Percentiles rank a stretch among this genome's conserved stretches.
phyloP scores from a whole-genome alignment of 1,140 invertebrate genomes.

The Ceratitis capitata region DNA sequence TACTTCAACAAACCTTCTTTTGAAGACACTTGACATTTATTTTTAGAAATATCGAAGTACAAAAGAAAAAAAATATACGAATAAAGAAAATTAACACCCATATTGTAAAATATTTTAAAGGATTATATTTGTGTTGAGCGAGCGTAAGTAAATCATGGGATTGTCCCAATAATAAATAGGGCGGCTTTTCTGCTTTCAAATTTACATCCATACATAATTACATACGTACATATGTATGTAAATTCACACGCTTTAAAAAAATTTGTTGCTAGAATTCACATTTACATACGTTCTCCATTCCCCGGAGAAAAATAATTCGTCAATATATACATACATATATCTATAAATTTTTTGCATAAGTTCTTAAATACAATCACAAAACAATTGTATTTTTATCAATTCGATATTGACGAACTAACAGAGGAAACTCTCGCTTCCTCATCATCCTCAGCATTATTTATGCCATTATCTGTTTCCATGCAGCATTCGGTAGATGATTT shows the following conservation, averaged over 20 bases:
- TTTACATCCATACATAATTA: not conserved
- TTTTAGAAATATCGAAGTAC: not conserved
- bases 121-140: not conserved
- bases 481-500: not conserved
- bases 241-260: too few species aligned
- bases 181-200: not conserved
- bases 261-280: not conserved
- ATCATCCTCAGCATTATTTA: not conserved
- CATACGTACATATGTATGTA: not conserved
- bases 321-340: not conserved
- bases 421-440: constrained; percentile 1
- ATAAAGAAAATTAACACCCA: not conserved
- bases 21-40: constrained; percentile 33
- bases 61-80: not conserved
- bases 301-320: not conserved
- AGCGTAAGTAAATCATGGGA: not conserved
- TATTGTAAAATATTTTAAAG: not conserved
- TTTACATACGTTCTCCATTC: too few species aligned
- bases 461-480: not conserved
- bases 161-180: not conserved
- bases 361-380: not conserved
- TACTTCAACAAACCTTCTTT: not conserved
- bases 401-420: constrained; percentile 27
- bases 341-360: not conserved
- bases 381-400: constrained; percentile 12